Evolutionary conservation across 2,888 invertebrate species (phyloP), one percentile per base, ranked within the genome.

Genomic region (Copidosoma aretas): DNA sequence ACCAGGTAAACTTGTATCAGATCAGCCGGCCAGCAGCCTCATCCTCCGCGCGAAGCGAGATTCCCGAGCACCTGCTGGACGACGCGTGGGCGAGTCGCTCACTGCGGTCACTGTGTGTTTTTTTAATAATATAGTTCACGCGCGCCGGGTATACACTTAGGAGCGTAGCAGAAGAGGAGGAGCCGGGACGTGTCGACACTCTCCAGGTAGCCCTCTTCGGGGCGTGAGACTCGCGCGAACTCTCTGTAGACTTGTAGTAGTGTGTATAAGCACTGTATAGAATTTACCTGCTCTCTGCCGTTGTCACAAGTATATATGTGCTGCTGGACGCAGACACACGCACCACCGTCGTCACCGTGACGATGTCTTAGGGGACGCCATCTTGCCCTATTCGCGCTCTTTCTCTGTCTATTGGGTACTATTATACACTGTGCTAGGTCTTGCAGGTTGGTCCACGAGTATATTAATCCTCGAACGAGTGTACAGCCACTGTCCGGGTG

Each of bases 341-440:
- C 32, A 32, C 32, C 32, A 32, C 3, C 32, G 32, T 32, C 32
- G 32, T 32, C 32, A 32, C 8, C 32, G 32, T 32, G 4, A 63
- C 32, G 41, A 52, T 15, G 14, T 19, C 49, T 17, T 58, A 64
- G 56, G 64, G 54, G 67, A 21, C 68, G 69, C 71, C 71, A 71
- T 71, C 69, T 69, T 69, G 64, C 46, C 60, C 64, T 64, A 54
- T 49, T 58, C 65, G 46, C 63, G 43, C 53, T 22, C 52, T 61
- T 39, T 62, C 54, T 46, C 24, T 63, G 39, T 52, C 60, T 46
- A 19, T 49, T 43, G 51, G n/a, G n/a, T n/a, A n/a, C n/a, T n/a
- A n/a, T n/a, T n/a, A n/a, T n/a, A n/a, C n/a, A n/a, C n/a, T n/a
- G n/a, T n/a, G n/a, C n/a, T n/a, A n/a, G n/a, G n/a, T n/a, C n/a